Conservation (phyloP, 2,888 invertebrate species). For the Perithous albicinctus region DNA sequence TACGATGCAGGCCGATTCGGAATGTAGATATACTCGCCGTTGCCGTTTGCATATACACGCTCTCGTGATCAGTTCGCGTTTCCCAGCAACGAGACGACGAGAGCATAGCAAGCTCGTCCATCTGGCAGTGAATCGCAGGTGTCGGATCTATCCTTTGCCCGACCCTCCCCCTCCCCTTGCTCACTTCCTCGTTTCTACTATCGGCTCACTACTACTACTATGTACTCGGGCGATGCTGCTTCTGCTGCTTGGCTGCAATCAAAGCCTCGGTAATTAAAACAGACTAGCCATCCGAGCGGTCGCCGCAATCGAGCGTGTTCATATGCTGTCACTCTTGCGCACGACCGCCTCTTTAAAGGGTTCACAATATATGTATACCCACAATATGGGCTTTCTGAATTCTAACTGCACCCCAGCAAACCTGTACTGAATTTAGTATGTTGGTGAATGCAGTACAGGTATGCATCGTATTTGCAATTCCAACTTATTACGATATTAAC, state of each 20-base stretch:
- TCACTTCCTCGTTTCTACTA: constrained; percentile 11
- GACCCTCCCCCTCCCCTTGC: too few relatives aligned
- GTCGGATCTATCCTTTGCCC: constrained; percentile 31
- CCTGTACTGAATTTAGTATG: not conserved
- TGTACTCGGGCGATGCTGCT: constrained; percentile 25
- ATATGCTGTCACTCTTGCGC: constrained; percentile 51
- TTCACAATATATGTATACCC: constrained; percentile 19
- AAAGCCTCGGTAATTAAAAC: constrained; percentile 72
- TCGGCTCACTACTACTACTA: not conserved
- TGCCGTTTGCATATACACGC: not conserved
- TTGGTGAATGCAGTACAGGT: not conserved
- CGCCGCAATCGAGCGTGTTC: constrained; percentile 69
- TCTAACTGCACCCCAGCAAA: constrained; percentile 5
- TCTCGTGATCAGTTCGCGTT: constrained; percentile 15
- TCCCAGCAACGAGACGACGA: not conserved
- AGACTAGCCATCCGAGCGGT: constrained; percentile 65
- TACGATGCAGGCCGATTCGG: not conserved
- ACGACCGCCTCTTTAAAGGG: constrained; percentile 59
- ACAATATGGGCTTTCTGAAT: constrained; percentile 10
- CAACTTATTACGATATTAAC: not conserved
- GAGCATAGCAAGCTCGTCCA: constrained; percentile 9
- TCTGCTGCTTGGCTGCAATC: constrained; percentile 68
- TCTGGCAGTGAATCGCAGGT: constrained; percentile 34
- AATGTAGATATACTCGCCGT: not conserved
- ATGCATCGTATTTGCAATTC: not conserved